Percentiles rank a stretch among this genome's conserved stretches.
These are phyloP conservation scores for Stictocephala bisonia DNA, from an alignment of 2,888 invertebrate species.

Conservation along the genomic window DNA sequence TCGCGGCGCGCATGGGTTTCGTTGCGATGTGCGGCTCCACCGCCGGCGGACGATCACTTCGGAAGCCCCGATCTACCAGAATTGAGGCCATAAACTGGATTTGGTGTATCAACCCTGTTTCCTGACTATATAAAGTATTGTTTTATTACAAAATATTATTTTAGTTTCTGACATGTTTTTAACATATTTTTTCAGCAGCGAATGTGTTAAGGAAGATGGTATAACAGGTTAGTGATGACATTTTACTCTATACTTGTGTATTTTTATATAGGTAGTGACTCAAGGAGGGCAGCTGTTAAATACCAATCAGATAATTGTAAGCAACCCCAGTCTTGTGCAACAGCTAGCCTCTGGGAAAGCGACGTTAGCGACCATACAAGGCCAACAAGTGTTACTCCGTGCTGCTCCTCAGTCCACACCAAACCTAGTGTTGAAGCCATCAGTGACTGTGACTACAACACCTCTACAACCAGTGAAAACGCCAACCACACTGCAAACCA, in stretches of 20 bases:
- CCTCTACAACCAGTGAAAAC: slow-evolving; percentile 9
- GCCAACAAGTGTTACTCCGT: slow-evolving; percentile 85
- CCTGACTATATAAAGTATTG: no score
- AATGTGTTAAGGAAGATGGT: no score
- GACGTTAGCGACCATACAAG: slow-evolving; percentile 85
- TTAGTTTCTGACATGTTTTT: no score
- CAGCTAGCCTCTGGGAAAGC: slow-evolving; percentile 86
- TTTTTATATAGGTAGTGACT: slow-evolving; percentile 64
- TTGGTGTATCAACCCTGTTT: no score
- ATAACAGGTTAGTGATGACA: no score
- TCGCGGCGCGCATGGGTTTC: no score
- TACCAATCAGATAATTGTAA: slow-evolving; percentile 79
- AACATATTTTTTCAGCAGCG: no score
- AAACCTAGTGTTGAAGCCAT: slow-evolving; percentile 12
- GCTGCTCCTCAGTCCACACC: slow-evolving; percentile 66
- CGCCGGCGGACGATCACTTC: no score
- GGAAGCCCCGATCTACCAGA: no score
- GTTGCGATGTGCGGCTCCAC: no score
- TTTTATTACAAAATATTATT: no score
- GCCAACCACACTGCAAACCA: background rate
- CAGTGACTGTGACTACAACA: background rate
- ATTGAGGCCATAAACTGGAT: no score
- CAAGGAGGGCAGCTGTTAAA: slow-evolving; percentile 63
- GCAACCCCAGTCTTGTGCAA: slow-evolving; percentile 77
- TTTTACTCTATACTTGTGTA: slow-evolving; percentile 30